Percentiles rank a stretch among this genome's conserved stretches.
Evolutionary conservation across 2,113 vertebrate species (phyloP).

Genomic region (Sylvietta virens): DNA sequence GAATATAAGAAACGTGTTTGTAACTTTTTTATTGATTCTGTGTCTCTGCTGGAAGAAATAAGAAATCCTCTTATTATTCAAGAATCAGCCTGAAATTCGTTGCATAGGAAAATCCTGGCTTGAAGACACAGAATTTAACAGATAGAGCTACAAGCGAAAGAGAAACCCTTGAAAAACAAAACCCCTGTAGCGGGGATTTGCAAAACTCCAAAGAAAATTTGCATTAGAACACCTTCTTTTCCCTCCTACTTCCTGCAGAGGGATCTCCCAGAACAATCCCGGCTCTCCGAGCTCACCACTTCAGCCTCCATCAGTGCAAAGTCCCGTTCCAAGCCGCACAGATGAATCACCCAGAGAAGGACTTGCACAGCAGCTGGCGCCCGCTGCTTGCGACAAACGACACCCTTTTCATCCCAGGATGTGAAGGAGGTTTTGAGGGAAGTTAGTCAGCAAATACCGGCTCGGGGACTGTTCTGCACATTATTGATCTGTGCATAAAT

Average conservation of each 20-base stretch:
- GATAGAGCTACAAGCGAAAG: constrained; percentile 4
- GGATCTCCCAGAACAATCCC: not conserved
- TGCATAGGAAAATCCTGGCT: constrained; percentile 9
- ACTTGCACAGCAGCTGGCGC: not conserved
- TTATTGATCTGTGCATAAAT: not conserved
- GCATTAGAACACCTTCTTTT: constrained; percentile 24
- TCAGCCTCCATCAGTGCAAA: not conserved
- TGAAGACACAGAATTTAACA: not conserved
- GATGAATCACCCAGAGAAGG: not conserved
- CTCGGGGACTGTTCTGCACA: not conserved
- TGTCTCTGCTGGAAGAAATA: not conserved
- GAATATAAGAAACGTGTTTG: not conserved
- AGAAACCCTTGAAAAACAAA: constrained; percentile 33
- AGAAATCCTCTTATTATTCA: not conserved
- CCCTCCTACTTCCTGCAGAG: not conserved
- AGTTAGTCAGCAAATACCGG: not conserved
- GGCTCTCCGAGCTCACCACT: not conserved
- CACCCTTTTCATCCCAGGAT: not conserved
- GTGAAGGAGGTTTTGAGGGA: not conserved
- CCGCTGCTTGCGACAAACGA: not conserved
- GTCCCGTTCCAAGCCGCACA: not conserved
- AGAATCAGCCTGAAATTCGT: not conserved
- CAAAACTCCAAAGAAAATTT: constrained; percentile 43
- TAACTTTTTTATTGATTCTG: not conserved
- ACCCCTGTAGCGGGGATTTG: not conserved